Conservation (phyloP, 2,797 vertebrate genomes). For the Parauchenoglanis punctatus region DNA sequence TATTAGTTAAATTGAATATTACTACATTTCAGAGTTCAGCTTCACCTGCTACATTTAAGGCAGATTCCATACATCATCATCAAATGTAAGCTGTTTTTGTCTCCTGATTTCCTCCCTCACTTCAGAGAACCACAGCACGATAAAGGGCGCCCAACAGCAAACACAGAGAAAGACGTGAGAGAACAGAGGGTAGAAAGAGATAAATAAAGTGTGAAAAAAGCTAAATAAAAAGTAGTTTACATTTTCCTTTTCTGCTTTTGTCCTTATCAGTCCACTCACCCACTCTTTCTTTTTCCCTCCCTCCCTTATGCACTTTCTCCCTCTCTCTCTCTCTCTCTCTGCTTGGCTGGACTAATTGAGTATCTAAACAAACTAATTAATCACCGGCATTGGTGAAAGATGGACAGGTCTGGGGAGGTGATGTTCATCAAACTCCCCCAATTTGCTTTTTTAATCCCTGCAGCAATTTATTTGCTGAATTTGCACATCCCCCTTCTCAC, state of each 20-base stretch:
- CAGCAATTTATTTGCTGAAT: slow-evolving; percentile 90
- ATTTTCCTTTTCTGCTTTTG: slow-evolving; percentile 71
- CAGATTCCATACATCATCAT: not conserved
- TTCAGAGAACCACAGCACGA: not conserved
- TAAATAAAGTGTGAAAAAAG: not conserved
- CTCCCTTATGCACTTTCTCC: slow-evolving; percentile 51
- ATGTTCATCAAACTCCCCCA: slow-evolving; percentile 89
- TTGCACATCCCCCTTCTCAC: slow-evolving; percentile 84
- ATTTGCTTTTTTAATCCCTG: slow-evolving; percentile 90
- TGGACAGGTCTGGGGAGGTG: slow-evolving; percentile 94
- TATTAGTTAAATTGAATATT: not conserved
- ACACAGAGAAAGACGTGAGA: not conserved
- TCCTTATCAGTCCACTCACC: slow-evolving; percentile 74
- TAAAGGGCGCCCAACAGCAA: not conserved
- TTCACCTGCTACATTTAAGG: not conserved
- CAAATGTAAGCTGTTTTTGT: not conserved
- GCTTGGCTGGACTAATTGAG: slow-evolving; percentile 93
- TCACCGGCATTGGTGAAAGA: slow-evolving; percentile 87
- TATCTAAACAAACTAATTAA: slow-evolving; percentile 99
- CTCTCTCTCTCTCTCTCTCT: slow-evolving; percentile 50
- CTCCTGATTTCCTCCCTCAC: not conserved
- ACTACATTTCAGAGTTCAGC: not conserved
- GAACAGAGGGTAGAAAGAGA: not conserved
- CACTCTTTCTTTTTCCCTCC: slow-evolving; percentile 64
- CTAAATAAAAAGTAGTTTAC: slow-evolving; percentile 58